Conservation (phyloP, 1,140 invertebrate species). For the Polypedilum vanderplanki region DNA sequence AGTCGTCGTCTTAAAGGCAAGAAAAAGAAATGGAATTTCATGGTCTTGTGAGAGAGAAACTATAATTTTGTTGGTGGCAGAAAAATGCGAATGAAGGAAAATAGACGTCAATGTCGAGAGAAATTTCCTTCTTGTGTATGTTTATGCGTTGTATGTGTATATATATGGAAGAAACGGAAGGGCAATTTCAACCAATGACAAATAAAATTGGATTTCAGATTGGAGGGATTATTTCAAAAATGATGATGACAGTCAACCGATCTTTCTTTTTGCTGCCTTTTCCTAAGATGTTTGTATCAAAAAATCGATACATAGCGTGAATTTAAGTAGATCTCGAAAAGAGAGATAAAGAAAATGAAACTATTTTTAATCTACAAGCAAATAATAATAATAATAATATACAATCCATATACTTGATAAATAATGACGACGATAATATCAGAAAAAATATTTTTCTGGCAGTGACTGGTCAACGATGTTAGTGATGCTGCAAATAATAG, state of each 20-base stretch:
- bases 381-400: too few relatives aligned
- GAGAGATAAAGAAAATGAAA: too few relatives aligned
- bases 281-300: too few relatives aligned
- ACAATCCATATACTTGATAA: too few relatives aligned
- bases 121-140: too few relatives aligned
- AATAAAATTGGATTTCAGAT: conserved; percentile 27
- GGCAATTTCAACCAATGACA: conserved; percentile 28
- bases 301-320: too few relatives aligned
- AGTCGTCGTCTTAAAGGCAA: neutral
- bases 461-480: neutral
- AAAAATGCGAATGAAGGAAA: neutral
- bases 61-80: neutral
- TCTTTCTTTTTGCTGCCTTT: neutral
- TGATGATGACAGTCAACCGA: conserved; percentile 24
- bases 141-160: neutral
- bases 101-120: neutral
- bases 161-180: neutral
- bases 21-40: neutral
- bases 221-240: conserved; percentile 24
- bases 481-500: neutral
- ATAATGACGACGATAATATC: too few relatives aligned
- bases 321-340: too few relatives aligned
- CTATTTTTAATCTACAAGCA: too few relatives aligned
- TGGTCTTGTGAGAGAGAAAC: neutral
- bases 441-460: too few relatives aligned